Percentiles rank a stretch among this genome's conserved stretches.
phyloP scores from a whole-genome alignment of 2,113 vertebrate genomes.

The Apeltes quadracus region DNA sequence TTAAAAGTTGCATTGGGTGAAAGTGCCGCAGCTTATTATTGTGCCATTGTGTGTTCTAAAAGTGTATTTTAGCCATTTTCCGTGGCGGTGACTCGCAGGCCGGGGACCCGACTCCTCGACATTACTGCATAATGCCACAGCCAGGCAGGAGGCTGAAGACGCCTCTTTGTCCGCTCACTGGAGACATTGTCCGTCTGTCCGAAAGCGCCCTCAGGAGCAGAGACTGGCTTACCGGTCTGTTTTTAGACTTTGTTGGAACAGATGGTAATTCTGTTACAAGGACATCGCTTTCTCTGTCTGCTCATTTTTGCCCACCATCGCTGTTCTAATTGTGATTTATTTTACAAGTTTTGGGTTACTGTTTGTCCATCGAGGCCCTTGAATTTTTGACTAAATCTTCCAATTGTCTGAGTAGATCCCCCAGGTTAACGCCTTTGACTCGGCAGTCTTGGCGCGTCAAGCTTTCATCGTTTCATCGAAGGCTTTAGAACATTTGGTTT shows the following conservation, averaged over 20 bases:
- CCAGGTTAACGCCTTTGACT: constrained; percentile 48
- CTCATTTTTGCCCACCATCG: neutral
- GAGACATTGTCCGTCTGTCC: constrained; percentile 56
- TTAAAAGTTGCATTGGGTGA: neutral
- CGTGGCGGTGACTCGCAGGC: constrained; percentile 46
- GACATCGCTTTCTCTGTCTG: constrained; percentile 50
- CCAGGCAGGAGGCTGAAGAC: too few species aligned
- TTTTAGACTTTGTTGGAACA: constrained; percentile 20
- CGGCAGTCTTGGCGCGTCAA: constrained; percentile 60
- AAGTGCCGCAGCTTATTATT: neutral
- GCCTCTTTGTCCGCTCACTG: too few species aligned
- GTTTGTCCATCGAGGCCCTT: constrained; percentile 17
- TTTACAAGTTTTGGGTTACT: constrained; percentile 21
- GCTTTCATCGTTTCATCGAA: constrained; percentile 42
- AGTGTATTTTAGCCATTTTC: neutral
- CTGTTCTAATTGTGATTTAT: constrained; percentile 6
- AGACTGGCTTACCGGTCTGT: constrained; percentile 50
- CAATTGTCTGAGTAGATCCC: constrained; percentile 33
- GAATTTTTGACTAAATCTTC: constrained; percentile 28
- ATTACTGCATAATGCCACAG: too few species aligned
- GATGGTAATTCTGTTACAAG: constrained; percentile 42
- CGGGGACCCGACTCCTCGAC: constrained; percentile 32
- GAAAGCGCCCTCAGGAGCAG: constrained; percentile 46
- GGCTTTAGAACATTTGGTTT: constrained; percentile 29
- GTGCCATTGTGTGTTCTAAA: neutral